Conservation (phyloP, 1,140 invertebrate species). For the Drosophila micromelanica region DNA sequence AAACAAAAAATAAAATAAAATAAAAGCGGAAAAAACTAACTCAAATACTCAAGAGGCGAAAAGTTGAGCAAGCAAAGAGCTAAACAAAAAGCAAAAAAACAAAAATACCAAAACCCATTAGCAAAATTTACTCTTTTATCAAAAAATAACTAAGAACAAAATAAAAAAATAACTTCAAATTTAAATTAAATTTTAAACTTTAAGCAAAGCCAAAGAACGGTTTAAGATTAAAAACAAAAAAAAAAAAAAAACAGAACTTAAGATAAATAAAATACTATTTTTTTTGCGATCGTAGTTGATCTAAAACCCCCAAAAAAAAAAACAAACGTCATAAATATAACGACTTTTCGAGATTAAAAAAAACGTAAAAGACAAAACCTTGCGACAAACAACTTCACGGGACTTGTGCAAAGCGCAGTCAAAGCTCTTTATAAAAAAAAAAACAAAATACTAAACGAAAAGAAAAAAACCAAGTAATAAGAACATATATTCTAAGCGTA, state of each 20-base stretch:
- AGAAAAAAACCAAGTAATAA: constrained; percentile 44
- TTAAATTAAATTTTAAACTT: constrained; percentile 80
- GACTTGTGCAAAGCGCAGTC: constrained; percentile 84
- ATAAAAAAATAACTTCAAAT: constrained; percentile 57
- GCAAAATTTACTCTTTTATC: constrained; percentile 84
- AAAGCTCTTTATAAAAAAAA: constrained; percentile 36
- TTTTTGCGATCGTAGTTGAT: constrained; percentile 82
- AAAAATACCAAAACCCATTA: constrained; percentile 62
- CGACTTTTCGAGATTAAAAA: constrained; percentile 2
- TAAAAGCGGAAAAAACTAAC: constrained; percentile 40
- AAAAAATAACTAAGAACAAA: constrained; percentile 52
- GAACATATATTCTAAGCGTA: constrained; percentile 57
- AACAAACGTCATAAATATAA: constrained; percentile 16
- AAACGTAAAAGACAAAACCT: constrained; percentile 2
- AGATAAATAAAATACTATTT: constrained; percentile 58
- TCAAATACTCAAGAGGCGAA: constrained; percentile 43
- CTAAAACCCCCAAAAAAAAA: constrained; percentile 67
- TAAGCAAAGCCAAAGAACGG: constrained; percentile 66
- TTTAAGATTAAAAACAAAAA: constrained; percentile 36
- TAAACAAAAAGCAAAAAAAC: constrained; percentile 37
- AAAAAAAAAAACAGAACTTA: constrained; percentile 31
- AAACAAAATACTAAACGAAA: constrained; percentile 39
- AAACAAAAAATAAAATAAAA: constrained; percentile 53
- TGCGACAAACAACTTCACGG: constrained; percentile 53
- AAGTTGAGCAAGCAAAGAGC: constrained; percentile 27